A percentile compares a stretch with the other conserved stretches of the same genome.
These are phyloP conservation scores for Lasaia peninsularis DNA, from an alignment of 1,140 invertebrate genomes.

Conservation along the genomic window DNA sequence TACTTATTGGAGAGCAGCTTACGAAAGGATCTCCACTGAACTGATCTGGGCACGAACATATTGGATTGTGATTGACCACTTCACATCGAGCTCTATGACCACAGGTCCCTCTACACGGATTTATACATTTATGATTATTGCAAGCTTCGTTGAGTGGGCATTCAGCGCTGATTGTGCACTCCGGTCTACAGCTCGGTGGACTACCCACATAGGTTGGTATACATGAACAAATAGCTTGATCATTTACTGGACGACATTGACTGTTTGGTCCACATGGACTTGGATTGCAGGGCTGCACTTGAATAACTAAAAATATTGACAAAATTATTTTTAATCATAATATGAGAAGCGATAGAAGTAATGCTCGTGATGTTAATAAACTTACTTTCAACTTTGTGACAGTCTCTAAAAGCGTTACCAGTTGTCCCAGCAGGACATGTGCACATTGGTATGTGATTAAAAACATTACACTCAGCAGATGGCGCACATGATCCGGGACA, in stretches of 20 bases:
- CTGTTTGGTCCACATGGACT: constrained; percentile 87
- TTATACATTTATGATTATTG: constrained; percentile 82
- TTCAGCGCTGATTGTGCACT: constrained; percentile 84
- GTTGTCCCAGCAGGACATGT: constrained; percentile 79
- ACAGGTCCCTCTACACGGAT: constrained; percentile 85
- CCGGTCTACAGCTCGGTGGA: constrained; percentile 84
- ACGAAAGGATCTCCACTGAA: constrained; percentile 84
- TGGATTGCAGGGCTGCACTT: constrained; percentile 79
- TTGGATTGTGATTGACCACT: constrained; percentile 87
- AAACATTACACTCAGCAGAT: constrained; percentile 82
- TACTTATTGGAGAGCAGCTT: constrained; percentile 79
- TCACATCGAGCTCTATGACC: constrained; percentile 87
- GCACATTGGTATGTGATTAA: constrained; percentile 84
- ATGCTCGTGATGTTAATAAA: background rate
- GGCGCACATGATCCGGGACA: constrained; percentile 84
- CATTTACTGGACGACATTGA: constrained; percentile 81
- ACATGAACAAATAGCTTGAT: constrained; percentile 85
- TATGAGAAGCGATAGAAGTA: no score
- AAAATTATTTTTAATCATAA: background rate
- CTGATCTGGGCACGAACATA: constrained; percentile 80
- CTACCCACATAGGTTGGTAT: constrained; percentile 84
- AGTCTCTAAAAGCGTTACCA: constrained; percentile 82
- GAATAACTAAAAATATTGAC: constrained; percentile 42
- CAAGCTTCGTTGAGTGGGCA: constrained; percentile 83
- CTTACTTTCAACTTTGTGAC: constrained; percentile 63